These are phyloP conservation scores for Crocidura indochinensis DNA, from an alignment of 2,797 vertebrate genomes.

Conservation along the genomic window DNA sequence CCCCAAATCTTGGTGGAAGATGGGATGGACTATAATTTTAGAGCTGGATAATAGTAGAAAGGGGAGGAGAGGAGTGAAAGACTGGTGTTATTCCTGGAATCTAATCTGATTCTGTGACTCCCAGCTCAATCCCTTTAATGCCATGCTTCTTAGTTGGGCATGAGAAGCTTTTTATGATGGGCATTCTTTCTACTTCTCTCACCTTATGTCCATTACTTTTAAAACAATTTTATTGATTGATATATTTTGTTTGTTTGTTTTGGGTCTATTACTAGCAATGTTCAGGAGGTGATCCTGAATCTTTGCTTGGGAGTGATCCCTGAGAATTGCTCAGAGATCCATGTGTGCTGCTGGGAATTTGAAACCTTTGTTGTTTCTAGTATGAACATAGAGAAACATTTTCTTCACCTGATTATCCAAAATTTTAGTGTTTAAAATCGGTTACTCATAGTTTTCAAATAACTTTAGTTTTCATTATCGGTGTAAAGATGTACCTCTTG, in stretches of 20 bases:
- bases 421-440: background rate
- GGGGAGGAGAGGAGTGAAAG: background rate
- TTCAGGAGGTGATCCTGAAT: too few species aligned
- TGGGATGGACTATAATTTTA: background rate
- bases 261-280: too few species aligned
- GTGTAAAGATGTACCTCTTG: background rate
- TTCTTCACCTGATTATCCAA: conserved; percentile 19
- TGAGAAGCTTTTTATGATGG: background rate
- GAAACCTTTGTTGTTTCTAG: conserved; percentile 2
- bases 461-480: conserved; percentile 31
- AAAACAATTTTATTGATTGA: too few species aligned
- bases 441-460: background rate
- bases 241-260: too few species aligned
- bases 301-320: too few species aligned
- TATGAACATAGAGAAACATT: background rate
- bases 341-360: too few species aligned
- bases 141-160: background rate
- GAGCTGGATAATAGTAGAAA: background rate
- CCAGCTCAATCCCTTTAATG: background rate
- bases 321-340: too few species aligned
- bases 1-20: background rate
- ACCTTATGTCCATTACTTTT: background rate
- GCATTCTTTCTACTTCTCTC: background rate
- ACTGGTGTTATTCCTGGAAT: background rate
- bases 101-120: background rate